phyloP scores from a whole-genome alignment of 2,797 vertebrate genomes.

The Eulemur mongoz region DNA sequence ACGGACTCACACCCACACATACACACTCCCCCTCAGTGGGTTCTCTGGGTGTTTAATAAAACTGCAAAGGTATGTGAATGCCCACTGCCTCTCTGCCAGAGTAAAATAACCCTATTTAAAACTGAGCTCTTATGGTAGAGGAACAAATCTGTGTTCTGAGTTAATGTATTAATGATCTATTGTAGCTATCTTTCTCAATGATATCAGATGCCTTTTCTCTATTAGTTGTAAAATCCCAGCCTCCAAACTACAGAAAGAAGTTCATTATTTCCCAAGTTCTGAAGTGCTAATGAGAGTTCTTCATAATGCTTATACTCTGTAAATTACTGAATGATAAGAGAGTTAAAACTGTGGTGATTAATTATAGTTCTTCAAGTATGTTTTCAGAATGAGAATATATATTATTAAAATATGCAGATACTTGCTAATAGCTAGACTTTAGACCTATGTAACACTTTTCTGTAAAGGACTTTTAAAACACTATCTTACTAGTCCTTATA shows the following conservation, averaged over 20 bases:
- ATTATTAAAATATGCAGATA: constrained; percentile 52
- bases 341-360: constrained; percentile 13
- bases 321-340: constrained; percentile 37
- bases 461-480: constrained; percentile 39
- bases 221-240: background rate
- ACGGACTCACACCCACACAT: background rate
- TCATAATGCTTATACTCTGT: background rate
- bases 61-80: background rate
- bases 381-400: constrained; percentile 38
- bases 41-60: background rate
- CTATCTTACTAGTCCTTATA: constrained; percentile 27
- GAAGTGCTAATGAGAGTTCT: background rate
- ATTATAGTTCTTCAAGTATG: constrained; percentile 34
- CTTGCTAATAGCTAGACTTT: constrained; percentile 58
- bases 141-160: background rate
- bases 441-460: constrained; percentile 22
- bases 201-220: background rate
- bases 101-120: background rate
- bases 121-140: background rate
- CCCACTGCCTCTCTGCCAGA: background rate
- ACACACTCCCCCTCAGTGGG: background rate
- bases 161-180: background rate
- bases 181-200: background rate
- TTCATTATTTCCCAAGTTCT: constrained; percentile 29
- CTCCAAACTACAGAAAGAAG: background rate